Base-by-base conservation (phyloP, 2,797 vertebrate genomes). In the Pseudotriccus pelzelni region DNA sequence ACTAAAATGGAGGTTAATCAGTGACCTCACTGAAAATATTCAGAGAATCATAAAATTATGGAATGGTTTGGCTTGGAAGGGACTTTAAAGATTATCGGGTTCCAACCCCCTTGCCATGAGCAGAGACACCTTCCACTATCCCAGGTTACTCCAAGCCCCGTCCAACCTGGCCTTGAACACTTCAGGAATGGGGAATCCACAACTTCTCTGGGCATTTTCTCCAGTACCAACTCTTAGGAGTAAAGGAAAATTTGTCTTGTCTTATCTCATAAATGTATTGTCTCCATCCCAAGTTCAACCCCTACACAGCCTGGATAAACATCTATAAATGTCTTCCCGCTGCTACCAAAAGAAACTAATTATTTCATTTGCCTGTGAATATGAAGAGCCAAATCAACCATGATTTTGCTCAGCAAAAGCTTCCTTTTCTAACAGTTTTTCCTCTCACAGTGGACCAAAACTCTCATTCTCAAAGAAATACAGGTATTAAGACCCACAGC, bases 101-200 rank as follows among this genome's bases (percentile, higher is more conserved):
- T 63, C 58, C 37, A 46, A 22, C 6, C 5, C 16, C 13, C 10
- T 32, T 63, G 16, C 23, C 66, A 41, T 12, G 50, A 18, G 37
- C 20, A 50, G 28, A 12, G 7, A 25, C n/a, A 56, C 6, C 24
- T 58, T 11, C 7, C 12, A 9, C 52, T 8, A 11, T 3, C 8
- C 6, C 37, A 77, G 7, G 12, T 12, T 70, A 6, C 21, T 39
- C 41, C 55, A 22, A 39, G 3, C 7, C 7, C 1, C 0, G 0
- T 30, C 28, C 14, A 56, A 2, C 16, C 7, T 37, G 43, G 7
- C 7, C n/a, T 30, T 39, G 37, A n/a, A 17, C 21, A 36, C 6
- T 27, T 27, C 34, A 41, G 22, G 34, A 7, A 14, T 78, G 22
- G 7, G 10, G 3, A 78, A 5, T 47, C 22, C 46, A 41, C 25